Percentiles rank a stretch among this genome's conserved stretches.
These are phyloP conservation scores for Ectobius pallidus DNA, from an alignment of 2,888 invertebrate genomes.

Conservation along the genomic window DNA sequence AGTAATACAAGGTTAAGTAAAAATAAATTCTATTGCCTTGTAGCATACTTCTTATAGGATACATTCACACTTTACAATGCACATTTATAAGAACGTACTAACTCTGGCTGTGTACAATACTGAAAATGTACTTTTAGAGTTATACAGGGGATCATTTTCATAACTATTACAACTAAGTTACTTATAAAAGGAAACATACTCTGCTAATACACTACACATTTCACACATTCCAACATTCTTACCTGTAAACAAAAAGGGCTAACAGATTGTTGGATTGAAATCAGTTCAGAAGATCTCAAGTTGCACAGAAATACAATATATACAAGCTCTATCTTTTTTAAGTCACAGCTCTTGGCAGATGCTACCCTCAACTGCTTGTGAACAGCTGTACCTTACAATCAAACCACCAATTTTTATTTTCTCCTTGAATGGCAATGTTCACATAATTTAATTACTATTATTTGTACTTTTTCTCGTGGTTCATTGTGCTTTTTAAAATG, in stretches of 20 bases:
- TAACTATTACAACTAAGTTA: neutral
- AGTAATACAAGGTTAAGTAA: constrained; percentile 6
- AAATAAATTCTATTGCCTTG: constrained; percentile 21
- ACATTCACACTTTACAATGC: neutral
- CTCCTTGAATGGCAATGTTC: constrained; percentile 4
- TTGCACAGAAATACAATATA: neutral
- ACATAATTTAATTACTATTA: neutral
- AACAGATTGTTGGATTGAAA: neutral
- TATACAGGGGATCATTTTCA: neutral
- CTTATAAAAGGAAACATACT: constrained; percentile 9
- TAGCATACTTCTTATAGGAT: neutral
- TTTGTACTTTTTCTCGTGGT: constrained; percentile 22
- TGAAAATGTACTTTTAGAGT: neutral
- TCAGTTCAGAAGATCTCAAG: neutral
- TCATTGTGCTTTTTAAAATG: constrained; percentile 25
- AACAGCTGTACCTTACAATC: neutral
- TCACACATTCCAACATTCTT: neutral
- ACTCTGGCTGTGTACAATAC: constrained; percentile 8
- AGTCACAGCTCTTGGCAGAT: constrained; percentile 1
- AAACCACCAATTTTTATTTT: neutral
- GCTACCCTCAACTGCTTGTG: neutral
- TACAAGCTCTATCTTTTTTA: neutral
- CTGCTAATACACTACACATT: constrained; percentile 1
- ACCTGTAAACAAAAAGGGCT: constrained; percentile 27
- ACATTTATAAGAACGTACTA: neutral